Base-by-base conservation (phyloP, 2,888 invertebrate genomes). In the Leucophenga maculata region DNA sequence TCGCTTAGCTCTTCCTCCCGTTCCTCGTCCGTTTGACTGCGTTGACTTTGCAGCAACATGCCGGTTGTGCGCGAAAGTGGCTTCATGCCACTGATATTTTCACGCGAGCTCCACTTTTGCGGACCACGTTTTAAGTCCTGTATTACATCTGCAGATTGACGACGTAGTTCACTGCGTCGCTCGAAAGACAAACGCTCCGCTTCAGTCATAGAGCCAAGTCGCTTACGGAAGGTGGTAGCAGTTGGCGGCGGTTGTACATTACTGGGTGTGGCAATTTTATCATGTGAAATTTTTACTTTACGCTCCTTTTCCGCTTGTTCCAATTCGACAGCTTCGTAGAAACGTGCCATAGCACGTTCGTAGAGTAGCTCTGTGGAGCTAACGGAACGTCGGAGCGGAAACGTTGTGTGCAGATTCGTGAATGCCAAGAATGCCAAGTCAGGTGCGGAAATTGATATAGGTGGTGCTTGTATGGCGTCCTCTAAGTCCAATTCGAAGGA, bases 341-440 rank as follows among this genome's bases (percentile, higher is more conserved):
- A 93, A 50, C 95, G 90, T 9, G 93, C 93, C 93, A 95, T 94
- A 13, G 94, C 94, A 57, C 93, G 91, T 85, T 95, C 95, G 85
- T 95, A 95, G 0, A 96, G 90, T 6, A 96, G 90, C 85, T 95
- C 95, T 0, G 94, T 93, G 2, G 95, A 95, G 83, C 95, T 95
- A 31, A 94, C 93, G 0, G 94, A 93, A 77, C 92, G 91, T 32
- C 94, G 91, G 46, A 95, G 88, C 6, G 88, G 88, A 54, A 87
- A 88, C 1, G 89, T 88, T 67, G 90, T 89, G 60, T 91, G 89
- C 65, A 88, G 80, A 69, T 86, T 83, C 26, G 90, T 89, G 22
- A 92, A 91, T 59, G 92, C 90, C 78, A 92, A 91, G 64, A 91
- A 90, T 79, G 93, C 92, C 70, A 95, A 88, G 85, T 95, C 95